phyloP scores from a whole-genome alignment of 2,888 invertebrate genomes.

The Eurytoma adleriae region DNA sequence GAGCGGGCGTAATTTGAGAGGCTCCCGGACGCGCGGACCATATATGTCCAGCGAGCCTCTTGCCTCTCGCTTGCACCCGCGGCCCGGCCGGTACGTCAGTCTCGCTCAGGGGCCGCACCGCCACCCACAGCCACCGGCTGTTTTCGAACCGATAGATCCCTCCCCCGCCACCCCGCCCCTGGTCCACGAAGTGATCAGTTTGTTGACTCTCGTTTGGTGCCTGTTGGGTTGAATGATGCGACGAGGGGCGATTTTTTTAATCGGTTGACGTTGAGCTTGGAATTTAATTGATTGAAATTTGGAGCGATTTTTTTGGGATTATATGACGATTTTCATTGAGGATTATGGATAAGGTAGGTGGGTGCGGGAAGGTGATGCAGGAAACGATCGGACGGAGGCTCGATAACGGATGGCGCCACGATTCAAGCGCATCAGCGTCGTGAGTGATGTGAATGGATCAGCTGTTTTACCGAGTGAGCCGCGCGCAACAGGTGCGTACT shows the following conservation, averaged over 20 bases:
- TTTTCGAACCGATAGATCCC: background rate
- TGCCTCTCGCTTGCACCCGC: constrained; percentile 67
- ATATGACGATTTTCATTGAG: background rate
- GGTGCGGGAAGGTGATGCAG: background rate
- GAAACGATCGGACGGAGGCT: background rate
- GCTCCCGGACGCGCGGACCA: constrained; percentile 73
- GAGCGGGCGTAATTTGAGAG: constrained; percentile 73
- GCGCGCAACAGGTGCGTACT: background rate
- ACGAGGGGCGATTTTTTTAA: too few species aligned
- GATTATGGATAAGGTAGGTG: background rate
- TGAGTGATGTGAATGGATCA: background rate
- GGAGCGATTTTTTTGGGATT: background rate
- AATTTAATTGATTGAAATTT: too few species aligned
- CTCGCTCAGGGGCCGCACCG: constrained; percentile 18
- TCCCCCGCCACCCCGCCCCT: too few species aligned
- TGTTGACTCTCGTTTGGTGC: too few species aligned
- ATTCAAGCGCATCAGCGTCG: constrained; percentile 1
- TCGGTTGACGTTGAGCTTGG: too few species aligned
- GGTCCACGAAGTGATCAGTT: too few species aligned
- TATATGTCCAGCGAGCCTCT: constrained; percentile 73
- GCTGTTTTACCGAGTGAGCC: background rate
- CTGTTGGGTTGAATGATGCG: too few species aligned
- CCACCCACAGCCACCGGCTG: constrained; percentile 29
- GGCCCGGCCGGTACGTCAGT: constrained; percentile 38
- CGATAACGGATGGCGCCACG: constrained; percentile 47